Percentiles rank a stretch among this genome's conserved stretches.
Conservation (phyloP, 2,888 invertebrate species). For the Acanthosepion lycidas region DNA sequence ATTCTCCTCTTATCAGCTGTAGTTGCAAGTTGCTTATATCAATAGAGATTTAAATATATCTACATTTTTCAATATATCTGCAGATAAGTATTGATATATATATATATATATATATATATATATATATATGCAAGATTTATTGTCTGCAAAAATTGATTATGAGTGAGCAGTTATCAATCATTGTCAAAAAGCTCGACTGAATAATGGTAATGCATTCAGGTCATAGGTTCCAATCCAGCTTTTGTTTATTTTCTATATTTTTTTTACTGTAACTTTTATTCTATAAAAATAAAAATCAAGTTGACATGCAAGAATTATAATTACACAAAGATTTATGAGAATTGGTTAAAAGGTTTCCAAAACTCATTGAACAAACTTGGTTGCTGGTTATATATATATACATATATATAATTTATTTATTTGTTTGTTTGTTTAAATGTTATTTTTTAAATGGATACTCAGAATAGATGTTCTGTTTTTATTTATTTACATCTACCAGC, state of each 20-base stretch:
- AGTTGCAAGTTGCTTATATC: too few relatives aligned
- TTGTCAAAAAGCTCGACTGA: neutral
- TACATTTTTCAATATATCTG: neutral
- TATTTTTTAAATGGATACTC: too few relatives aligned
- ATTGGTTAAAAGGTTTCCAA: neutral
- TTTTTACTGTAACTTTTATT: neutral
- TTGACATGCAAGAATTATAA: neutral
- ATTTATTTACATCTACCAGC: too few relatives aligned
- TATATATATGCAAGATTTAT: neutral
- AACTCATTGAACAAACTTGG: neutral
- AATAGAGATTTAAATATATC: constrained; percentile 1
- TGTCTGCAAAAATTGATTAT: constrained; percentile 16
- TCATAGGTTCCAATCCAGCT: neutral
- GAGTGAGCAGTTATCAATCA: neutral
- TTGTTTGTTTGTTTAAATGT: too few relatives aligned
- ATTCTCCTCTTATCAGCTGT: too few relatives aligned
- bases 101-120: constrained; percentile 2
- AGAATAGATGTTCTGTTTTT: too few relatives aligned
- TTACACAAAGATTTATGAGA: neutral
- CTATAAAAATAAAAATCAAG: neutral
- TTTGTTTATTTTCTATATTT: neutral
- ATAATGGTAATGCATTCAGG: neutral
- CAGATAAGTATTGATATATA: neutral
- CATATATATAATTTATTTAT: neutral
- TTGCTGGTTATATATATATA: neutral